These are phyloP conservation scores for Genyomyrus donnyi DNA, from an alignment of 2,113 vertebrate genomes.

Conservation along the genomic window DNA sequence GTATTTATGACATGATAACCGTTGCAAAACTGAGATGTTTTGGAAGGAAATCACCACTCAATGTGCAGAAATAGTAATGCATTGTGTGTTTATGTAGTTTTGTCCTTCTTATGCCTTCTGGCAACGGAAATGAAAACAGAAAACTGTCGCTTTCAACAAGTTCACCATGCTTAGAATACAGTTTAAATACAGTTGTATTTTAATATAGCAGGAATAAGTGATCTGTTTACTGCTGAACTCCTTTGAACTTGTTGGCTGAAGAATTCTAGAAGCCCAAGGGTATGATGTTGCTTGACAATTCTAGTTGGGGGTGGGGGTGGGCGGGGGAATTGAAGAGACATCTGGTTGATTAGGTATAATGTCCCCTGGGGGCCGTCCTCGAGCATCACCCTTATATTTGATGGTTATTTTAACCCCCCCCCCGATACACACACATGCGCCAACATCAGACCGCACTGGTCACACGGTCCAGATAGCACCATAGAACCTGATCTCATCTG, in stretches of 20 bases:
- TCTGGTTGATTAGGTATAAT: conserved; percentile 6
- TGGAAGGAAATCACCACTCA: background rate
- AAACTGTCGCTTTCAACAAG: background rate
- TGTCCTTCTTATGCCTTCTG: background rate
- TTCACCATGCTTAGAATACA: background rate
- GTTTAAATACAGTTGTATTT: background rate
- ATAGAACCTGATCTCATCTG: background rate
- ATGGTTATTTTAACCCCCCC: background rate
- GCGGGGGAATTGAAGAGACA: background rate
- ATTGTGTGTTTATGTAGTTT: background rate
- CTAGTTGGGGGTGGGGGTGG: background rate
- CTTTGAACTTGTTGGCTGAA: background rate
- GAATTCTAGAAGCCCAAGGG: background rate
- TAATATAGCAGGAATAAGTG: background rate
- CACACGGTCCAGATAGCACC: background rate
- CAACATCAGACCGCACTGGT: background rate
- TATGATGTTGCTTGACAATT: background rate
- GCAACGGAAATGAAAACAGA: background rate
- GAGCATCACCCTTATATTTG: background rate
- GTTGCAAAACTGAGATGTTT: background rate
- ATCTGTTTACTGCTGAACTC: background rate
- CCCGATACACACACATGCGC: background rate
- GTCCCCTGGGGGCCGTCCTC: background rate
- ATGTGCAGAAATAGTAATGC: background rate
- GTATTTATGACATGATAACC: background rate